Percentiles rank a stretch among this genome's conserved stretches.
Conservation (phyloP, 2,888 invertebrate species). For the Eledona agricola region DNA sequence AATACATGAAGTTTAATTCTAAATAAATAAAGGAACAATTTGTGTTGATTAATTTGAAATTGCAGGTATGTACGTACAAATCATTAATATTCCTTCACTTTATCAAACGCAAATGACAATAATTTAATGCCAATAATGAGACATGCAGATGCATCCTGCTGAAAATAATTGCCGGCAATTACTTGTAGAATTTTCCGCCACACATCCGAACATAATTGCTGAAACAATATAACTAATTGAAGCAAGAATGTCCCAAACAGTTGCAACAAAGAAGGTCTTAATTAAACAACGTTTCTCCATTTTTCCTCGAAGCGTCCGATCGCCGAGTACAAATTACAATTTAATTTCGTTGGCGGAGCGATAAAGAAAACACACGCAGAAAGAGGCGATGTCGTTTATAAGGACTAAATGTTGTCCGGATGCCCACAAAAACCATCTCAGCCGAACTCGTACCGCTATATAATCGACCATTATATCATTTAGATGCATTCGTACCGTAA, state of each 20-base stretch:
- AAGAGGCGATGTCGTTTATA: slow-evolving; percentile 27
- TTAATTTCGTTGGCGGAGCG: slow-evolving; percentile 23
- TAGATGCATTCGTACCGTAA: slow-evolving; percentile 44
- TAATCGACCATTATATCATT: slow-evolving; percentile 45
- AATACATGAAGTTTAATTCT: too few species aligned
- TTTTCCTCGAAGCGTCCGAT: slow-evolving; percentile 14
- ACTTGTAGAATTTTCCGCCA: slow-evolving; percentile 3
- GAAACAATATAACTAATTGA: slow-evolving; percentile 13
- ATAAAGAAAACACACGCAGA: slow-evolving; percentile 24
- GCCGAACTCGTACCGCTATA: slow-evolving; percentile 28
- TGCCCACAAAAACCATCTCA: slow-evolving; percentile 28
- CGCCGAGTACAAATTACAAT: slow-evolving; percentile 32
- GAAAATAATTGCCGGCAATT: slow-evolving; percentile 12
- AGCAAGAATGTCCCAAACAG: background rate
- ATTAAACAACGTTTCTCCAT: background rate
- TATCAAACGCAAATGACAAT: too few species aligned
- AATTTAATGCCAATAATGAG: too few species aligned
- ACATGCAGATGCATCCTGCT: too few species aligned
- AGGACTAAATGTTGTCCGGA: slow-evolving; percentile 26
- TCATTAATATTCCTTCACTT: background rate
- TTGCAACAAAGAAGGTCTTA: slow-evolving; percentile 1
- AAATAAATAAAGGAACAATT: too few species aligned
- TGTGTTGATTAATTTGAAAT: too few species aligned
- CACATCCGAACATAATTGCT: background rate
- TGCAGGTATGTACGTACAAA: too few species aligned